A percentile compares a stretch with the other conserved stretches of the same genome.
These are phyloP conservation scores for Rhipidura dahli DNA, from an alignment of 2,113 vertebrate species.

Conservation along the genomic window DNA sequence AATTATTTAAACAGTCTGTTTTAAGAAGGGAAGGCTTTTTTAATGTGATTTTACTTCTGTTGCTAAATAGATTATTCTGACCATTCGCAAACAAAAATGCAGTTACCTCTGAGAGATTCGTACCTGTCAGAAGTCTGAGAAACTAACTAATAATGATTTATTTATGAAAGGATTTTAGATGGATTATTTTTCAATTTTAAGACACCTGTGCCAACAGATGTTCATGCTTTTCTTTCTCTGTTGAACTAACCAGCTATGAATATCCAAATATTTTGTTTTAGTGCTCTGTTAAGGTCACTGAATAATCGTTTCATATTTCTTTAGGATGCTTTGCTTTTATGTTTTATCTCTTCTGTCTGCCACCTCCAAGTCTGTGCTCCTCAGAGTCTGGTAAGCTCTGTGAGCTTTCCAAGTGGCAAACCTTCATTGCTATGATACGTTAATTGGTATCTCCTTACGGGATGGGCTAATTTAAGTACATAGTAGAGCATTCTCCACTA, in stretches of 20 bases:
- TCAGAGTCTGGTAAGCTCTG: not conserved
- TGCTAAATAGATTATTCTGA: not conserved
- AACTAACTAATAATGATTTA: slow-evolving; percentile 13
- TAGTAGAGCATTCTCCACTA: not conserved
- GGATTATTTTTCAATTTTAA: not conserved
- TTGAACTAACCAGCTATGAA: not conserved
- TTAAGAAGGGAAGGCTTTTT: not conserved
- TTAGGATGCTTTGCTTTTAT: not conserved
- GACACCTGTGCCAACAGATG: slow-evolving; percentile 31
- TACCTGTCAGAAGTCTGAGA: slow-evolving; percentile 35
- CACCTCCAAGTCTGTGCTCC: not conserved
- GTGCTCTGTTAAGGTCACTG: not conserved
- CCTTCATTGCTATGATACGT: not conserved
- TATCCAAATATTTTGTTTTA: slow-evolving; percentile 18
- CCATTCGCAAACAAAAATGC: not conserved
- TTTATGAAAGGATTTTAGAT: slow-evolving; percentile 14
- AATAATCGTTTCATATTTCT: not conserved
- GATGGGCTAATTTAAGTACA: not conserved
- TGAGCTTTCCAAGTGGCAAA: slow-evolving; percentile 29
- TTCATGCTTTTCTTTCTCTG: not conserved
- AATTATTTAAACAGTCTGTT: not conserved
- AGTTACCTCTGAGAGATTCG: slow-evolving; percentile 18
- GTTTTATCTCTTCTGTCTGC: not conserved
- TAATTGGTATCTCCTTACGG: not conserved
- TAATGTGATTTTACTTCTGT: not conserved